Conservation (phyloP, 2,113 vertebrate species). For the Pteronura brasiliensis region DNA sequence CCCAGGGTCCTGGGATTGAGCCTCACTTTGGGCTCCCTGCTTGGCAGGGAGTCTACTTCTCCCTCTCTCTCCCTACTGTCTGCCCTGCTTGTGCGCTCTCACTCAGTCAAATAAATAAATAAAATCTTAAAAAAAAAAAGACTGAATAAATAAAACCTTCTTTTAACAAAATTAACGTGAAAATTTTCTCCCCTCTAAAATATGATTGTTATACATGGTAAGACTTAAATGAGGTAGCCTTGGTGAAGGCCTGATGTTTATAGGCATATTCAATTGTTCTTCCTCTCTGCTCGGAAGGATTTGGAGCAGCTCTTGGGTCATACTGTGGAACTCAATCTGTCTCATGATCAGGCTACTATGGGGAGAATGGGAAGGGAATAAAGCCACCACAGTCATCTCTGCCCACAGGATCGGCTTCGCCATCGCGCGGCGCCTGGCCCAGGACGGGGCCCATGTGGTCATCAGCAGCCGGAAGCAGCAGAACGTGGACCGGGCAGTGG, state of each 20-base stretch:
- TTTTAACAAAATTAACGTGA: not conserved
- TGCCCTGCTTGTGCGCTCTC: no score
- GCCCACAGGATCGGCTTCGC: constrained; percentile 64
- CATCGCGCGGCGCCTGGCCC: constrained; percentile 82
- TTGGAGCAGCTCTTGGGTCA: not conserved
- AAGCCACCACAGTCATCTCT: not conserved
- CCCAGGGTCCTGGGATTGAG: no score
- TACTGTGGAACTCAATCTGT: not conserved
- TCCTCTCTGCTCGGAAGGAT: not conserved
- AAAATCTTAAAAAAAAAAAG: no score
- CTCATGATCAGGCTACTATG: not conserved
- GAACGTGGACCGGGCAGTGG: constrained; percentile 84
- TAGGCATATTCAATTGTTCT: not conserved
- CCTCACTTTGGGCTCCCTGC: no score
- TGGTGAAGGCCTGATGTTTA: not conserved
- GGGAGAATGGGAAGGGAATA: not conserved
- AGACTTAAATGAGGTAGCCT: not conserved
- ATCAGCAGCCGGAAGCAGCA: constrained; percentile 86
- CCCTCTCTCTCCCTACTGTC: no score
- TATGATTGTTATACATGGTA: constrained; percentile 15
- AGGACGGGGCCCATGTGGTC: constrained; percentile 84
- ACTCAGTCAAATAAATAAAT: no score
- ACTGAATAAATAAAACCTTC: not conserved
- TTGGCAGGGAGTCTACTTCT: no score
- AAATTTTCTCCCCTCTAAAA: not conserved